These are phyloP conservation scores for Campoletis raptor DNA, from an alignment of 2,888 invertebrate genomes.

Conservation along the genomic window DNA sequence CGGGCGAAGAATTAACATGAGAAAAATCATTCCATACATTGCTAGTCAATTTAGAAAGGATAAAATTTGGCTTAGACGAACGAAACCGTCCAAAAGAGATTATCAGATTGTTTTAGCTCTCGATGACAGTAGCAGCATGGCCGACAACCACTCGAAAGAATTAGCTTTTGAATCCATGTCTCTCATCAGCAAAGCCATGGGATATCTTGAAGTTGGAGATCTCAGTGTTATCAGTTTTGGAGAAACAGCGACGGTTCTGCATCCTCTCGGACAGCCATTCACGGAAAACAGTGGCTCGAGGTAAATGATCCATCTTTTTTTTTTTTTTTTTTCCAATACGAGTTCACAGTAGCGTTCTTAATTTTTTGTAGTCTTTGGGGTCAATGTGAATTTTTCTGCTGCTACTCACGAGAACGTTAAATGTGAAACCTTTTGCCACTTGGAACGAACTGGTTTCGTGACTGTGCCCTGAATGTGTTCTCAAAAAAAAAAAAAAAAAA, in stretches of 20 bases:
- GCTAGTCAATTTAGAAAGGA: constrained; percentile 99
- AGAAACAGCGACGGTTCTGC: constrained; percentile 93
- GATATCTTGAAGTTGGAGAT: constrained; percentile 97
- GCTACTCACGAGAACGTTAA: too few relatives aligned
- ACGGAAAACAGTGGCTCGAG: constrained; percentile 94
- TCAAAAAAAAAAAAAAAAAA: too few relatives aligned
- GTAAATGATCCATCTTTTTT: constrained; percentile 73
- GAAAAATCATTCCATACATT: constrained; percentile 98
- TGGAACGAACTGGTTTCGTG: too few relatives aligned
- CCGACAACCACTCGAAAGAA: constrained; percentile 95
- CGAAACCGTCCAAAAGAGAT: constrained; percentile 97
- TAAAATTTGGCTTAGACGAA: constrained; percentile 98
- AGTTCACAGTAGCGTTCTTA: neutral
- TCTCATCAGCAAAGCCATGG: constrained; percentile 94
- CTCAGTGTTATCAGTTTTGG: constrained; percentile 97
- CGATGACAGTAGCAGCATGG: constrained; percentile 97
- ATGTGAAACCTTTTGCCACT: too few relatives aligned
- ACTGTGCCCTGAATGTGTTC: too few relatives aligned
- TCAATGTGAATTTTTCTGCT: too few relatives aligned
- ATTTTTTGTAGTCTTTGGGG: neutral
- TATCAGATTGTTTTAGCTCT: constrained; percentile 98
- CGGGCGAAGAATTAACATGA: constrained; percentile 99
- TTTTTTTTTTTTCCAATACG: neutral
- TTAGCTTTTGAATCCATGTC: constrained; percentile 98
- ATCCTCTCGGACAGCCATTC: constrained; percentile 94